A percentile compares a stretch with the other conserved stretches of the same genome.
Evolutionary conservation across 2,888 invertebrate genomes (phyloP).

Genomic region (Phrixothrix hirtus): DNA sequence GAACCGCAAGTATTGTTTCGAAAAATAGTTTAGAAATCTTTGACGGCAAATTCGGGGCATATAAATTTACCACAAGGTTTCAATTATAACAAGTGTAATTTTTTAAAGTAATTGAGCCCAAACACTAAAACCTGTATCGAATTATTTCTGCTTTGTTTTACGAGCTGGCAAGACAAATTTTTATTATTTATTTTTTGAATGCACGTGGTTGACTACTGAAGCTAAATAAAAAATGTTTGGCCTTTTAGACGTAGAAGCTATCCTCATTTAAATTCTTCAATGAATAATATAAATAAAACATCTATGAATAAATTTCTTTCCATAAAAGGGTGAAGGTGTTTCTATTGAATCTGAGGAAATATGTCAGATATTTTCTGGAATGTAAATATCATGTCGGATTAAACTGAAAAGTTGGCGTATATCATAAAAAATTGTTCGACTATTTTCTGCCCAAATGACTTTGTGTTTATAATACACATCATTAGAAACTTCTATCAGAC

Average conservation of each 20-base stretch:
- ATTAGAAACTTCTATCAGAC: slow-evolving; percentile 5
- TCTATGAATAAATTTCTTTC: slow-evolving; percentile 18
- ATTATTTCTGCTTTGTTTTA: slow-evolving; percentile 15
- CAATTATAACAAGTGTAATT: too few relatives aligned
- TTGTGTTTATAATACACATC: too few relatives aligned
- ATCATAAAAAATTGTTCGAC: too few relatives aligned
- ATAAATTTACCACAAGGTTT: too few relatives aligned
- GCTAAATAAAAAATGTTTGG: slow-evolving; percentile 2
- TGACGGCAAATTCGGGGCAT: too few relatives aligned
- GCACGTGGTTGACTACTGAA: slow-evolving; percentile 6
- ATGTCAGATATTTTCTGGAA: too few relatives aligned
- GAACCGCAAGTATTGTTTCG: too few relatives aligned
- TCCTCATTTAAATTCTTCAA: slow-evolving; percentile 15
- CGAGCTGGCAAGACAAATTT: slow-evolving; percentile 9
- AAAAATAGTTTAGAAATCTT: too few relatives aligned
- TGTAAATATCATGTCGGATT: too few relatives aligned
- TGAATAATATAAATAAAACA: slow-evolving; percentile 19
- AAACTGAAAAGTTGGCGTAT: too few relatives aligned
- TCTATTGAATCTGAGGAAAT: slow-evolving; percentile 5
- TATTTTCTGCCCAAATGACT: too few relatives aligned
- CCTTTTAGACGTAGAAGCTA: slow-evolving; percentile 7
- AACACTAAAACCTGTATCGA: slow-evolving; percentile 2
- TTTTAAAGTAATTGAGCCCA: not conserved
- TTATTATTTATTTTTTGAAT: slow-evolving; percentile 9
- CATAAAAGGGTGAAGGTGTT: slow-evolving; percentile 11